phyloP scores from a whole-genome alignment of 2,888 invertebrate species.

The Phaedon cochleariae region DNA sequence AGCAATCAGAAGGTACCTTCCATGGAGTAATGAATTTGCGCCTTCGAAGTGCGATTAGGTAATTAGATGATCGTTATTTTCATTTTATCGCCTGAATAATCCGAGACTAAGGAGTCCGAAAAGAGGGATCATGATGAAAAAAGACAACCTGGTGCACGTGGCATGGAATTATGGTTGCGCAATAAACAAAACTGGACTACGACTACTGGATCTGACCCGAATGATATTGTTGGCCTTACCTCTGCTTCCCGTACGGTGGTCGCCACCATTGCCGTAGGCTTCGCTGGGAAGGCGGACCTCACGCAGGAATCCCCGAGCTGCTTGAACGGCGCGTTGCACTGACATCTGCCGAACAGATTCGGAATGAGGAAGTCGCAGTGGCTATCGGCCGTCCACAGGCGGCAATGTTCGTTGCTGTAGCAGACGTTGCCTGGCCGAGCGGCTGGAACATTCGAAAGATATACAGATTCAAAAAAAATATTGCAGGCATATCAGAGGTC shows the following conservation, averaged over 20 bases:
- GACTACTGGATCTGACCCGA: too few relatives aligned
- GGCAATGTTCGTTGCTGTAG: conserved; percentile 89
- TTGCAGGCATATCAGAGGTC: not conserved
- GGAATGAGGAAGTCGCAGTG: conserved; percentile 91
- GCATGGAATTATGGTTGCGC: too few relatives aligned
- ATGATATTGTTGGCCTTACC: conserved; percentile 45
- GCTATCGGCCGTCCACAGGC: conserved; percentile 82
- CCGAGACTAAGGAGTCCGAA: too few relatives aligned
- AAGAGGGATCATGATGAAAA: too few relatives aligned
- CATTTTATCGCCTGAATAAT: too few relatives aligned
- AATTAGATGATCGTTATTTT: too few relatives aligned
- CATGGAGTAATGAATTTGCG: too few relatives aligned
- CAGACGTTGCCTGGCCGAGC: conserved; percentile 87
- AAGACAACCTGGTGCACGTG: too few relatives aligned
- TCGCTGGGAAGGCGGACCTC: conserved; percentile 60
- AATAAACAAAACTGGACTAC: too few relatives aligned
- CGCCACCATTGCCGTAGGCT: conserved; percentile 46
- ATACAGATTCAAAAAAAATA: too few relatives aligned
- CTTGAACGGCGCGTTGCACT: conserved; percentile 75
- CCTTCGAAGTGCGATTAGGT: too few relatives aligned
- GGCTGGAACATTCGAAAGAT: conserved; percentile 76
- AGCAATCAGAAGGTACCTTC: too few relatives aligned
- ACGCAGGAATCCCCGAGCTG: conserved; percentile 74
- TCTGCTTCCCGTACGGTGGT: conserved; percentile 50
- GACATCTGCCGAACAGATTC: conserved; percentile 87